These are phyloP conservation scores for Ctenicera cuprea DNA, from an alignment of 2,888 invertebrate species.

Conservation along the genomic window DNA sequence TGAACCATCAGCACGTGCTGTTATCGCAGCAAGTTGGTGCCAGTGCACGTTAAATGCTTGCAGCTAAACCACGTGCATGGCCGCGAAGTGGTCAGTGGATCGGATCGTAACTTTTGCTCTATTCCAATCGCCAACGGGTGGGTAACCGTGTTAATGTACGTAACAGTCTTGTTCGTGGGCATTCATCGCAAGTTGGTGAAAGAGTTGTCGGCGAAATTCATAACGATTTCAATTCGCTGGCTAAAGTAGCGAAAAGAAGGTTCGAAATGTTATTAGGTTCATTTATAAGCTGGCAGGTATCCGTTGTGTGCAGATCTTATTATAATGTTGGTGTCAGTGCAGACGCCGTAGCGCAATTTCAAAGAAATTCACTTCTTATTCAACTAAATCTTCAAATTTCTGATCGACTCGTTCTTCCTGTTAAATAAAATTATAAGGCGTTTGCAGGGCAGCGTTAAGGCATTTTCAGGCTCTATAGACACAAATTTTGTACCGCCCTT, in stretches of 20 bases:
- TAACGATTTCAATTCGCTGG: background rate
- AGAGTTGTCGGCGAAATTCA: background rate
- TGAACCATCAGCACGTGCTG: conserved; percentile 29
- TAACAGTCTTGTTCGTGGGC: conserved; percentile 29
- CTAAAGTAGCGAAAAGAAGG: background rate
- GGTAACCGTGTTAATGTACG: conserved; percentile 36
- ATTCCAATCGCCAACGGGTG: conserved; percentile 34
- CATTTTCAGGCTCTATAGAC: no score
- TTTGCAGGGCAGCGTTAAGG: no score
- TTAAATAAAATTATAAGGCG: background rate
- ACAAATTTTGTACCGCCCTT: no score
- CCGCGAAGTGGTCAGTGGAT: conserved; percentile 43
- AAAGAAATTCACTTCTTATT: no score
- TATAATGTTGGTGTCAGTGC: conserved; percentile 24
- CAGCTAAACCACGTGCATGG: conserved; percentile 42
- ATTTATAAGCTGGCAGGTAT: background rate
- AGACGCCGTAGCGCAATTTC: conserved; percentile 5
- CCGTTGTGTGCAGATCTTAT: conserved; percentile 22
- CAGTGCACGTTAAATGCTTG: conserved; percentile 28
- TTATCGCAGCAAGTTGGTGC: conserved; percentile 33
- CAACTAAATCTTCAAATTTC: background rate
- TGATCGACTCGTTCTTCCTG: no score
- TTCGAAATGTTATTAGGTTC: background rate
- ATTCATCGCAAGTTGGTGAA: conserved; percentile 2
- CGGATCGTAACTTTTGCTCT: conserved; percentile 31